Evolutionary conservation across 1,140 invertebrate genomes (phyloP).

Genomic region (Drosophila kanapiae): DNA sequence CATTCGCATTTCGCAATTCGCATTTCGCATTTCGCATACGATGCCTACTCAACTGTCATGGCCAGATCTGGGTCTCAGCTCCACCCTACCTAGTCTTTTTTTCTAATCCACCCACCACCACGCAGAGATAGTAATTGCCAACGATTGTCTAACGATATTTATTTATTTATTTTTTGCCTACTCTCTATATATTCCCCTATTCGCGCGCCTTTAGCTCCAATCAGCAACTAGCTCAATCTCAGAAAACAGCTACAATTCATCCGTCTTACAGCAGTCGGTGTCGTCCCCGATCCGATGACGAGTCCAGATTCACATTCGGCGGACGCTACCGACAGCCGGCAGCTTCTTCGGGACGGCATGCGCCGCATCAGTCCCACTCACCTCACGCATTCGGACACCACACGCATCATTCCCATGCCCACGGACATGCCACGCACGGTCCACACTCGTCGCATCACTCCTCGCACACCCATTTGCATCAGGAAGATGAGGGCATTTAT

Average conservation of each 20-base stretch:
- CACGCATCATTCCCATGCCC: conserved; percentile 84
- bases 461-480: conserved; percentile 87
- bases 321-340: conserved; percentile 92
- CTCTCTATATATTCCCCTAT: conserved; percentile 34
- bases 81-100: conserved; percentile 5
- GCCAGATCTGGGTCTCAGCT: conserved; percentile 18
- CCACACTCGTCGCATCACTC: conserved; percentile 86
- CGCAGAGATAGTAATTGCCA: conserved; percentile 14
- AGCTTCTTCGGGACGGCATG: conserved; percentile 85
- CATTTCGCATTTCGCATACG: neutral
- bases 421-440: conserved; percentile 85
- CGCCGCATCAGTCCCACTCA: conserved; percentile 84
- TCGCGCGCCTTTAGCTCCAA: conserved; percentile 69
- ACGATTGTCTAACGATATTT: conserved; percentile 15
- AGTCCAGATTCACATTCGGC: conserved; percentile 90
- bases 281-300: conserved; percentile 87
- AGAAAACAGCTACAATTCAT: conserved; percentile 85
- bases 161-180: conserved; percentile 38
- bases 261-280: conserved; percentile 85
- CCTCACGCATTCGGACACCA: conserved; percentile 85
- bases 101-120: conserved; percentile 2
- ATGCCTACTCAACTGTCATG: conserved; percentile 8
- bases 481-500: conserved; percentile 93
- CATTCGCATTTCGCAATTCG: neutral
- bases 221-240: conserved; percentile 85